These are phyloP conservation scores for Odocoileus hemionus DNA, from an alignment of 2,113 vertebrate genomes.

Conservation along the genomic window DNA sequence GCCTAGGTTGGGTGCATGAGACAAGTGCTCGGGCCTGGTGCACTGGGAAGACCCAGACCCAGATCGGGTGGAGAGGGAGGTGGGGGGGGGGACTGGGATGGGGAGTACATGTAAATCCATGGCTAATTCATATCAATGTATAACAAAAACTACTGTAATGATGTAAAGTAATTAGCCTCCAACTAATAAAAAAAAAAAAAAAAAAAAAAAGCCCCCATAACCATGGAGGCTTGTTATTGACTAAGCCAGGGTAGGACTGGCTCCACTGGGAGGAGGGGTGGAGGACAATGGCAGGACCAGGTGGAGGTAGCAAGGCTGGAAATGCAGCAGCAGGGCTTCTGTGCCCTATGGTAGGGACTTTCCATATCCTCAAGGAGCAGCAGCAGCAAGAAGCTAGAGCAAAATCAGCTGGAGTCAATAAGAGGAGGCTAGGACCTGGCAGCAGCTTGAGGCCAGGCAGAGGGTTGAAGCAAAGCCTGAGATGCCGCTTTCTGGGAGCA, in stretches of 20 bases:
- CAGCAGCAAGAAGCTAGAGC: not conserved
- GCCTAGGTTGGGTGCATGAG: too few relatives aligned
- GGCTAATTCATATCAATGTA: too few relatives aligned
- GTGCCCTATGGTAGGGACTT: not conserved
- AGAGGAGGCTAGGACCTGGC: not conserved
- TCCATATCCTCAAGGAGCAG: not conserved
- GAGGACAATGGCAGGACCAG: not conserved
- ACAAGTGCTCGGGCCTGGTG: too few relatives aligned
- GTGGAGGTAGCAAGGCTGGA: too few relatives aligned
- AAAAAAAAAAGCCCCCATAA: too few relatives aligned
- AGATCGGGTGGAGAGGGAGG: too few relatives aligned
- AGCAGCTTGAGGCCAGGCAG: not conserved
- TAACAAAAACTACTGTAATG: too few relatives aligned
- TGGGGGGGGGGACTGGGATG: too few relatives aligned
- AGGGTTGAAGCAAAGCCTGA: not conserved
- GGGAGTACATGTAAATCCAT: too few relatives aligned
- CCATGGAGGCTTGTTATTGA: not conserved
- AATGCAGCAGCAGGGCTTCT: not conserved
- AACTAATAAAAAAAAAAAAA: too few relatives aligned
- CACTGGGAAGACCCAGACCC: too few relatives aligned
- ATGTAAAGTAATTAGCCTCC: too few relatives aligned
- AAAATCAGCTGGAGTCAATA: not conserved
- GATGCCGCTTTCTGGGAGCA: not conserved
- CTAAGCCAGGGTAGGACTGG: not conserved
- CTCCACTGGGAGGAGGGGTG: not conserved